These are phyloP conservation scores for Carcina quercana DNA, from an alignment of 2,888 invertebrate genomes.

Conservation along the genomic window DNA sequence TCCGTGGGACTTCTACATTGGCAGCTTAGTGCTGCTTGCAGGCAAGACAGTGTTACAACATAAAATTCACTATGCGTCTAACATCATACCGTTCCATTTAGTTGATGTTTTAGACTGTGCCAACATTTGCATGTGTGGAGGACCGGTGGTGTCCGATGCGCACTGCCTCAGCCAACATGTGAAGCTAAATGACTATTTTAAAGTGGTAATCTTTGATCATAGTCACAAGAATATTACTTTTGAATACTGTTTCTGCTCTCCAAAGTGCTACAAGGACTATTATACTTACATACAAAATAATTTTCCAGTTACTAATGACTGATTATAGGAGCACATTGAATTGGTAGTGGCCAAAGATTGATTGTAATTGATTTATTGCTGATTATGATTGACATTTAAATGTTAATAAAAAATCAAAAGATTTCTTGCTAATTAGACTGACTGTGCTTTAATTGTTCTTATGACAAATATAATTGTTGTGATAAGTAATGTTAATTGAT, in stretches of 20 bases:
- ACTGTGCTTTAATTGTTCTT: no score
- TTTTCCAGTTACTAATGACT: no score
- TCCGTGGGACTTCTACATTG: conserved; percentile 54
- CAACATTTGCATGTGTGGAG: conserved; percentile 77
- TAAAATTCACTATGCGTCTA: conserved; percentile 70
- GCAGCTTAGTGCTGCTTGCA: conserved; percentile 70
- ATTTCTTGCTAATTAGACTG: no score
- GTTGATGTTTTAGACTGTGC: conserved; percentile 76
- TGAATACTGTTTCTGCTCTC: conserved; percentile 77
- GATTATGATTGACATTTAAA: no score
- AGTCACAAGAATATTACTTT: conserved; percentile 52
- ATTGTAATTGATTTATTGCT: no score
- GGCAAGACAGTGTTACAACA: conserved; percentile 67
- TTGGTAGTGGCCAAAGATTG: no score
- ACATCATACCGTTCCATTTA: conserved; percentile 74
- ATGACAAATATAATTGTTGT: no score
- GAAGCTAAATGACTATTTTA: conserved; percentile 50
- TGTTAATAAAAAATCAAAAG: no score
- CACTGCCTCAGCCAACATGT: conserved; percentile 40
- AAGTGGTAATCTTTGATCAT: conserved; percentile 49
- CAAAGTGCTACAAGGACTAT: conserved; percentile 66
- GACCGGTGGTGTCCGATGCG: conserved; percentile 47
- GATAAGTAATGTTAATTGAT: no score
- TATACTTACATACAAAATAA: no score
- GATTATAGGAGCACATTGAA: no score